Evolutionary conservation across 2,797 vertebrate genomes (phyloP).

Genomic region (Smutsia gigantea): DNA sequence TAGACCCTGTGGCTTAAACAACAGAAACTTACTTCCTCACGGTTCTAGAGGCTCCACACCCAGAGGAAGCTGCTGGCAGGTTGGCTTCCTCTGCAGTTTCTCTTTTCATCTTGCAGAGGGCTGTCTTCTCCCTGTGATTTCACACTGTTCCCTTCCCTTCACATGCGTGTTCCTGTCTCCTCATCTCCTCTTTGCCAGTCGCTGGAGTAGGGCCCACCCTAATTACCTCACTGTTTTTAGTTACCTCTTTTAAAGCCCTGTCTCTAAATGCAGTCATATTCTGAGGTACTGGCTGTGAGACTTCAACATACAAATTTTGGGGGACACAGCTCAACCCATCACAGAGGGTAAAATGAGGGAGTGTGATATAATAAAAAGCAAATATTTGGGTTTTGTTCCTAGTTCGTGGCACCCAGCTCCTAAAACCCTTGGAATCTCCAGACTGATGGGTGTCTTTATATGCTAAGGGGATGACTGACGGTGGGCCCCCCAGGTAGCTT

Average conservation of each 20-base stretch:
- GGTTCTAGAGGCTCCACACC: neutral
- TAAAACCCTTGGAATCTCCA: neutral
- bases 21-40: neutral
- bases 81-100: neutral
- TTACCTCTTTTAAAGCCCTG: neutral
- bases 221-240: neutral
- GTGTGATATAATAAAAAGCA: neutral
- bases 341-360: neutral
- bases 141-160: neutral
- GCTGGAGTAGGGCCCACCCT: neutral
- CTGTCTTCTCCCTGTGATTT: neutral
- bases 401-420: neutral
- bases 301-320: neutral
- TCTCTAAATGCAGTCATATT: neutral
- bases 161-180: neutral
- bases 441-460: neutral
- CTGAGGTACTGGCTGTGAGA: neutral
- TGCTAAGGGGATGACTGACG: neutral
- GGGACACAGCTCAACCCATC: neutral
- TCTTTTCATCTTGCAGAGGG: neutral
- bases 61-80: neutral
- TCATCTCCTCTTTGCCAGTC: neutral
- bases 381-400: neutral
- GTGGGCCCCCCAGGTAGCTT: neutral
- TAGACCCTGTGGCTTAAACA: neutral